phyloP scores from a whole-genome alignment of 2,888 invertebrate species.

The Rosalia funebris region DNA sequence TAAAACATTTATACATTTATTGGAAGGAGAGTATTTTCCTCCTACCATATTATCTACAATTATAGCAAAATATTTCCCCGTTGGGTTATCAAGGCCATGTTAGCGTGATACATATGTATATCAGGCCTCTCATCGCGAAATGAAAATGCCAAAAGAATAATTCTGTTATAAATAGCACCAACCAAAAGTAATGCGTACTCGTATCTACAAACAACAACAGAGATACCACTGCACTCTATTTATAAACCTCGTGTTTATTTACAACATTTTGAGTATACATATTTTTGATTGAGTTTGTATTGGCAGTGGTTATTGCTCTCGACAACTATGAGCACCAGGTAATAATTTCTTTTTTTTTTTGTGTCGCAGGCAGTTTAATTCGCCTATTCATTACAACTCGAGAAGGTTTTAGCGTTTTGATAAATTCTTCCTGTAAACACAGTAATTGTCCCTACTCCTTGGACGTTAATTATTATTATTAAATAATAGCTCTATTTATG shows the following conservation, averaged over 20 bases:
- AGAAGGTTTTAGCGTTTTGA: conserved; percentile 4
- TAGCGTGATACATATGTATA: no score
- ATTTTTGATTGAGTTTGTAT: background rate
- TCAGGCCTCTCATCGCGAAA: no score
- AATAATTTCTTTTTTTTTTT: background rate
- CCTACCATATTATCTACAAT: no score
- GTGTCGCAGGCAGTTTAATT: background rate
- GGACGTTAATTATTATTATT: conserved; percentile 11
- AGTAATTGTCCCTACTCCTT: conserved; percentile 17
- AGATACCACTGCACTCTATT: conserved; percentile 3
- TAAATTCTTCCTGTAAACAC: conserved; percentile 28
- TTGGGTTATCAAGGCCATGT: no score
- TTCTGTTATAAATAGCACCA: no score
- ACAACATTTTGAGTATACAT: background rate
- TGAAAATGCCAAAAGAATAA: no score
- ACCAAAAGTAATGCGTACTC: no score
- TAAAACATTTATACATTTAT: no score
- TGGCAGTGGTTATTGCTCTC: conserved; percentile 9
- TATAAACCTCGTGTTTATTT: conserved; percentile 3
- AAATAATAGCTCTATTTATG: conserved; percentile 11
- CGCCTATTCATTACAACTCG: background rate
- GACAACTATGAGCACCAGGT: background rate
- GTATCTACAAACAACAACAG: conserved; percentile 16
- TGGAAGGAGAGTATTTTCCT: no score
- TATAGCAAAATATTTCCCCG: no score